Percentiles rank a stretch among this genome's conserved stretches.
phyloP scores from a whole-genome alignment of 2,888 invertebrate species.

The Sarcophaga rosellei region DNA sequence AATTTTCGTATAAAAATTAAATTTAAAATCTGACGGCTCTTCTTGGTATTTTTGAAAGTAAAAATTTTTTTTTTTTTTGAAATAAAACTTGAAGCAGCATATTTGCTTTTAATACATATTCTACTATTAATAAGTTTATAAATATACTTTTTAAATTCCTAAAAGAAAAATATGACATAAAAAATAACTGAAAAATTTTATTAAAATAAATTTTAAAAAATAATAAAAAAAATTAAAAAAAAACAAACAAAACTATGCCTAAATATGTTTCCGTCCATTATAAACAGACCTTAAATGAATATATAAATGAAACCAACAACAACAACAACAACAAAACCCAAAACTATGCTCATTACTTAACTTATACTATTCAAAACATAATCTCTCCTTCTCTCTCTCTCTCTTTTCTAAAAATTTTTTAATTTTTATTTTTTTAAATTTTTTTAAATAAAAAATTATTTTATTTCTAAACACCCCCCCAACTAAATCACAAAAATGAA shows the following conservation, averaged over 20 bases:
- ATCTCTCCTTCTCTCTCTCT: not conserved
- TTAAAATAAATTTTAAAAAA: slow-evolving; percentile 32
- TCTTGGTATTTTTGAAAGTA: too few species aligned
- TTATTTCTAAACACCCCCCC: not conserved
- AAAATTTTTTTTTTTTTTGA: too few species aligned
- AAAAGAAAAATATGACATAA: slow-evolving; percentile 11
- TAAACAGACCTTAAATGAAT: slow-evolving; percentile 81
- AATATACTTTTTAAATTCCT: slow-evolving; percentile 20
- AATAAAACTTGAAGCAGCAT: not conserved
- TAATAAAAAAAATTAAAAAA: not conserved
- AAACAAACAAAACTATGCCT: slow-evolving; percentile 73
- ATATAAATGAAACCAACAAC: slow-evolving; percentile 69
- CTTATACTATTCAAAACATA: not conserved
- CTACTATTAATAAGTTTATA: not conserved
- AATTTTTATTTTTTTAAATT: slow-evolving; percentile 25
- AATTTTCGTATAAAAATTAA: too few species aligned
- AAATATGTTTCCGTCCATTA: slow-evolving; percentile 81
- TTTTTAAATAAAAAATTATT: not conserved
- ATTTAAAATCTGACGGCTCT: too few species aligned
- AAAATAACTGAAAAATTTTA: slow-evolving; percentile 16
- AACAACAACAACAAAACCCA: slow-evolving; percentile 16
- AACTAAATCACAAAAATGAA: not conserved
- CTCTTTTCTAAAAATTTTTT: not conserved
- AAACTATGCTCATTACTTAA: slow-evolving; percentile 50
- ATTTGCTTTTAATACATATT: not conserved